Evolutionary conservation across 2,797 vertebrate genomes (phyloP).

Genomic region (Ispidina lecontei): DNA sequence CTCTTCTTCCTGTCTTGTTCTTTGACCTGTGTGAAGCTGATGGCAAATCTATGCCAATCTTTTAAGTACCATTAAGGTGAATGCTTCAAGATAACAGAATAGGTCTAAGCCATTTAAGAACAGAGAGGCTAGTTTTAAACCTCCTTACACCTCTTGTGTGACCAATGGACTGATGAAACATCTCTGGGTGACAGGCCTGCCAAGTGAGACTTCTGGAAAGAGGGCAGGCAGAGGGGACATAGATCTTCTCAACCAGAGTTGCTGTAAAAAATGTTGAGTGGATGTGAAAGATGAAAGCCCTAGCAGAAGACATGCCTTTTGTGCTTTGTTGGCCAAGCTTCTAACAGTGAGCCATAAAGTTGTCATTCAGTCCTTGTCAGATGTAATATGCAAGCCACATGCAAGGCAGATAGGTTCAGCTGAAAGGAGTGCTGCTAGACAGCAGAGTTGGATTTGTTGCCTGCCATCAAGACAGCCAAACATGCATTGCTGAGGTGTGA

Average conservation of each 20-base stretch:
- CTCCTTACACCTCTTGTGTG: background rate
- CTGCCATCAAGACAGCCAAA: conserved; percentile 9
- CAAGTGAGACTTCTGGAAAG: conserved; percentile 73
- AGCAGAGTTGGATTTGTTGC: background rate
- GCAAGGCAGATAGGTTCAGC: background rate
- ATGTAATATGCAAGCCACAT: background rate
- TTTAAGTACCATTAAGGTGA: background rate
- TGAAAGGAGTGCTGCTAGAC: background rate
- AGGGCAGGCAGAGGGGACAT: background rate
- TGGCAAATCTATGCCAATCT: conserved; percentile 39
- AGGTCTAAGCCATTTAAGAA: conserved; percentile 84
- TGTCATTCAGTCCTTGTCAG: background rate
- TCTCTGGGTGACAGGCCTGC: conserved; percentile 82
- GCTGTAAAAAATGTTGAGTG: background rate
- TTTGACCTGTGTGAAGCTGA: conserved; percentile 37
- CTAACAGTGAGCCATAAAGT: background rate
- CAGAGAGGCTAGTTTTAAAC: conserved; percentile 80
- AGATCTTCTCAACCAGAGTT: background rate
- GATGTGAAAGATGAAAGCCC: conserved; percentile 11
- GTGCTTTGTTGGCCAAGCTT: conserved; percentile 7
- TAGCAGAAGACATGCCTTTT: background rate
- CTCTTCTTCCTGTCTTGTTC: background rate
- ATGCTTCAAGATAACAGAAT: conserved; percentile 64
- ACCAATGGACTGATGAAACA: conserved; percentile 81
- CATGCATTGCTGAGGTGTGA: conserved; percentile 6